Percentiles rank a stretch among this genome's conserved stretches.
Evolutionary conservation across 2,797 vertebrate genomes (phyloP).

Genomic region (Cyclura pinguis): DNA sequence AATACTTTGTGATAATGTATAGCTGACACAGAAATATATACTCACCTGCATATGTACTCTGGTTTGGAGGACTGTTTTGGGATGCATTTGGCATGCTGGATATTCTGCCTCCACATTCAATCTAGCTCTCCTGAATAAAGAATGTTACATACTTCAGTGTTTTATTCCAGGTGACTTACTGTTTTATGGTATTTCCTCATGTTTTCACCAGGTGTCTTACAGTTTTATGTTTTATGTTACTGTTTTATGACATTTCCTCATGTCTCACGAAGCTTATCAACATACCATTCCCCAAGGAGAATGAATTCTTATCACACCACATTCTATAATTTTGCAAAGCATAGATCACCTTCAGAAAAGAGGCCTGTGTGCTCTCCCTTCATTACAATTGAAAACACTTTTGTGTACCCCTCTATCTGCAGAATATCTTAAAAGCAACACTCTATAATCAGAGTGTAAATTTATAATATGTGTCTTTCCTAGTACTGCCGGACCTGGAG

Average conservation of each 20-base stretch:
- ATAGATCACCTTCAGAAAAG: not conserved
- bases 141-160: not conserved
- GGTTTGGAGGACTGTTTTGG: too few species aligned
- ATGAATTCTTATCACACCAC: not conserved
- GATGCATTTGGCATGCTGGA: too few species aligned
- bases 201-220: too few species aligned
- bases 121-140: not conserved
- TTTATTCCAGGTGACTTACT: not conserved
- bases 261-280: not conserved
- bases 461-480: not conserved
- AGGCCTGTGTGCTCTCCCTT: not conserved
- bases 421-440: not conserved
- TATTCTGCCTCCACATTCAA: not conserved
- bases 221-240: not conserved
- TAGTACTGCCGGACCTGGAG: not conserved
- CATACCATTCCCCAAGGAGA: not conserved
- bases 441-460: slow-evolving; percentile 11
- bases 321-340: not conserved
- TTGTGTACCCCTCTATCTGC: not conserved
- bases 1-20: too few species aligned
- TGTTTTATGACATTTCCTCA: not conserved
- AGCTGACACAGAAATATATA: too few species aligned
- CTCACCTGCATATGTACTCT: too few species aligned
- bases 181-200: not conserved
- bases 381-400: not conserved